Evolutionary conservation across 2,888 invertebrate genomes (phyloP), one percentile per base, ranked within the genome.

Genomic region (Athetis lepigone): DNA sequence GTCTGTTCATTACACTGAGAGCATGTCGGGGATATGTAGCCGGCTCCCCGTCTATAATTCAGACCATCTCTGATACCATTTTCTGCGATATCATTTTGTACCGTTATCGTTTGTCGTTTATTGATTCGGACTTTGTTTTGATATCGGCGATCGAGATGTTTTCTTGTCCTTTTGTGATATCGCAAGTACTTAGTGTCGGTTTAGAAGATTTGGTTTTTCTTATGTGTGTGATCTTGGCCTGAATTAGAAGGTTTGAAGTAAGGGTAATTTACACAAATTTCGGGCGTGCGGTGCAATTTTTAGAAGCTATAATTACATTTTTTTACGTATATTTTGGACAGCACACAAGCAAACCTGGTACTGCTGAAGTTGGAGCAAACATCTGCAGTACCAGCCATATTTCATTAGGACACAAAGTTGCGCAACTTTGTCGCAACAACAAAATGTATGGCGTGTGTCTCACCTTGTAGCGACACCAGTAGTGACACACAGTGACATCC

Each of bases 1-100:
- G 69, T 69, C 85, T 72, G 92, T 89, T 92, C 92, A 92, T 92
- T 91, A 89, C 84, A 88, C 84, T 88, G 85, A 93, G 83, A 93
- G 92, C 93, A 86, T 85, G 84, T 89, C 90, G 52, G 63, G 43
- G 40, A 42, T 83, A 85, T 81, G 79, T 70, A 60, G 57, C 70
- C 58, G 61, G 72, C 67, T 77, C 55, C 69, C 73, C 42, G 62
- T 90, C 76, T 84, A 92, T 91, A 92, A 92, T 92, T 90, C 91
- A 92, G 79, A 47, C 66, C 75, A 60, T 57, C 62, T 70, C 69
- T 74, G 80, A 81, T 79, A 42, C 7, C 29, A 88, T 87, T 88
- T 88, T 87, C 88, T 70, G 67, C 61, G 18, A 42, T 45, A 33
- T 36, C 80, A 83, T 85, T 71, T 51, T 81, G 75, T 77, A 79